A percentile compares a stretch with the other conserved stretches of the same genome.
phyloP scores from a whole-genome alignment of 2,888 invertebrate species.

The Boloria selene region DNA sequence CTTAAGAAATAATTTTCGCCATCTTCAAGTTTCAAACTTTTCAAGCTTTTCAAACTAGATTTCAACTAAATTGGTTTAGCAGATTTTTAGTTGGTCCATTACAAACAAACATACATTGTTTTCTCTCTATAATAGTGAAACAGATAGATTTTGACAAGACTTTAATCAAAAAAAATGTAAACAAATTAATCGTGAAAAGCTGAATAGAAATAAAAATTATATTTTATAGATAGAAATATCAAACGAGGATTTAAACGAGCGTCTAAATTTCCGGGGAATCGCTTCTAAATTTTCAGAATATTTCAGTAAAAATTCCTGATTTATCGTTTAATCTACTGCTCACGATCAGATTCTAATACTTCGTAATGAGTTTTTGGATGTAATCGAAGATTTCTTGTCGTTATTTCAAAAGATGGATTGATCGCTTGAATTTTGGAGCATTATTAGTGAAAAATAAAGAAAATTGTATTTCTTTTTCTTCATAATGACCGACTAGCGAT shows the following conservation, averaged over 20 bases:
- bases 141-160: too few species aligned
- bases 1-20: too few species aligned
- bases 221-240: slow-evolving; percentile 13
- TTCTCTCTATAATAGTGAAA: too few species aligned
- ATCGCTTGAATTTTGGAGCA: slow-evolving; percentile 7
- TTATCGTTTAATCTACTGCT: slow-evolving; percentile 26
- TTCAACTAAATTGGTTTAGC: too few species aligned
- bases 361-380: slow-evolving; percentile 30
- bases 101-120: too few species aligned
- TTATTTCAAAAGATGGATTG: slow-evolving; percentile 24
- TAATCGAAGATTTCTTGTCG: slow-evolving; percentile 24
- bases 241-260: slow-evolving; percentile 7
- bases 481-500: background rate
- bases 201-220: background rate
- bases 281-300: slow-evolving; percentile 7
- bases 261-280: slow-evolving; percentile 6
- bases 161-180: too few species aligned
- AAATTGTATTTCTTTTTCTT: slow-evolving; percentile 5
- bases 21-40: too few species aligned
- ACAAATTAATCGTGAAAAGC: background rate
- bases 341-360: slow-evolving; percentile 31
- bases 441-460: slow-evolving; percentile 4
- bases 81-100: too few species aligned
- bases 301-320: slow-evolving; percentile 23
- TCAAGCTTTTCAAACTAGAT: too few species aligned